These are phyloP conservation scores for Paralichthys olivaceus DNA, from an alignment of 2,113 vertebrate genomes.

Conservation along the genomic window DNA sequence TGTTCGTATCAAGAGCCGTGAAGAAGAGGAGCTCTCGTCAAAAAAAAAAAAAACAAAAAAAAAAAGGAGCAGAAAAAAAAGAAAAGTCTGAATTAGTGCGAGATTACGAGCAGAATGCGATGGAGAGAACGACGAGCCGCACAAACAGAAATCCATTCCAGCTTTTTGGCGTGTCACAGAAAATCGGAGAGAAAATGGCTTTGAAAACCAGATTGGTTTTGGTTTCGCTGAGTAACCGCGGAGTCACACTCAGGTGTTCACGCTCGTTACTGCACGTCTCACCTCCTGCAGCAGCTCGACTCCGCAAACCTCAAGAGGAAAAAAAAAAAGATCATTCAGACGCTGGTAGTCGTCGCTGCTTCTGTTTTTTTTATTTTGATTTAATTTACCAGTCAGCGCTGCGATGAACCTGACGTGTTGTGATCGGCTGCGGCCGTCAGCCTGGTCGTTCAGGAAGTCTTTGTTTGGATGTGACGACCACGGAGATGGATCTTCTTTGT, in stretches of 20 bases:
- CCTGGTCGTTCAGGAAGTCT: slow-evolving; percentile 23
- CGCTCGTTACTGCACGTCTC: neutral
- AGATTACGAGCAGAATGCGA: neutral
- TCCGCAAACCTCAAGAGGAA: neutral
- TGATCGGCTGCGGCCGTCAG: slow-evolving; percentile 44
- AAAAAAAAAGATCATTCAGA: neutral
- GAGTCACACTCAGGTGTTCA: neutral
- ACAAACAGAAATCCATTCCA: neutral
- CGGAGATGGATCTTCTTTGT: slow-evolving; percentile 37
- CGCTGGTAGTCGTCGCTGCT: neutral
- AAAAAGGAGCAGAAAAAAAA: no score
- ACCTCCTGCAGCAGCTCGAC: neutral
- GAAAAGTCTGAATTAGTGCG: no score
- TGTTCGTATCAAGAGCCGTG: neutral
- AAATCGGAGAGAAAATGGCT: slow-evolving; percentile 58
- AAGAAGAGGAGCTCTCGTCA: neutral
- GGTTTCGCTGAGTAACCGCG: slow-evolving; percentile 20
- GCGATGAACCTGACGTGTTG: slow-evolving; percentile 42
- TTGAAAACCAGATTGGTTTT: slow-evolving; percentile 58
- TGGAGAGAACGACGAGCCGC: neutral
- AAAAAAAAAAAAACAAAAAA: no score
- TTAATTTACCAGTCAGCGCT: neutral
- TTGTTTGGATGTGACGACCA: slow-evolving; percentile 28
- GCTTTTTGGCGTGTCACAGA: neutral
- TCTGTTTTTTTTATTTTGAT: neutral